These are phyloP conservation scores for Nymphicus hollandicus DNA, from an alignment of 2,113 vertebrate species.

Conservation along the genomic window DNA sequence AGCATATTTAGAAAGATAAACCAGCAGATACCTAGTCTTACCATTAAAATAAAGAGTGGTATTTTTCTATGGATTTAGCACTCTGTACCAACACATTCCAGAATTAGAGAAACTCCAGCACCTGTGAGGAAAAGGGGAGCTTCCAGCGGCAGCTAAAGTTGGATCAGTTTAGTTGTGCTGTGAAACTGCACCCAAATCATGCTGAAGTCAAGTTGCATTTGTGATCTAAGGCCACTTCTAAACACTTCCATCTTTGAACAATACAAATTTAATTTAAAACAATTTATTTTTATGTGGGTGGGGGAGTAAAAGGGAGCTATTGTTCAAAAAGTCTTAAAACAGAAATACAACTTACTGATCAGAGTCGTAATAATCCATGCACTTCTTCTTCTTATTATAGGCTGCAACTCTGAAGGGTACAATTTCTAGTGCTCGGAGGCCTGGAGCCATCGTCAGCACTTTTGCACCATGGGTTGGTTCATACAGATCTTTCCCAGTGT, in stretches of 20 bases:
- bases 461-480: constrained; percentile 95
- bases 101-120: not conserved
- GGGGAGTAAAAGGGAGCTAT: not conserved
- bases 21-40: not conserved
- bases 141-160: not conserved
- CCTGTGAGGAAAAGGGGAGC: not conserved
- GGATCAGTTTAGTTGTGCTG: not conserved
- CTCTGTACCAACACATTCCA: not conserved
- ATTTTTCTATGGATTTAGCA: not conserved
- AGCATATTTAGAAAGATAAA: not conserved
- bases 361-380: constrained; percentile 94
- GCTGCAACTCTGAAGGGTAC: constrained; percentile 97
- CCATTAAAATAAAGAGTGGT: not conserved
- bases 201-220: not conserved
- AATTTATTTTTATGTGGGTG: not conserved
- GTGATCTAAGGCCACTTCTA: not conserved
- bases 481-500: constrained; percentile 93
- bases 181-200: not conserved
- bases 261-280: not conserved
- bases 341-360: constrained; percentile 84
- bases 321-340: not conserved
- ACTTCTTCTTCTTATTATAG: constrained; percentile 92
- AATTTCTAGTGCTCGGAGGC: constrained; percentile 93
- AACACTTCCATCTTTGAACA: not conserved
- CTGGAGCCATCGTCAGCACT: constrained; percentile 97